Base-by-base conservation (phyloP, 2,797 vertebrate species). In the Octomys mimax region DNA sequence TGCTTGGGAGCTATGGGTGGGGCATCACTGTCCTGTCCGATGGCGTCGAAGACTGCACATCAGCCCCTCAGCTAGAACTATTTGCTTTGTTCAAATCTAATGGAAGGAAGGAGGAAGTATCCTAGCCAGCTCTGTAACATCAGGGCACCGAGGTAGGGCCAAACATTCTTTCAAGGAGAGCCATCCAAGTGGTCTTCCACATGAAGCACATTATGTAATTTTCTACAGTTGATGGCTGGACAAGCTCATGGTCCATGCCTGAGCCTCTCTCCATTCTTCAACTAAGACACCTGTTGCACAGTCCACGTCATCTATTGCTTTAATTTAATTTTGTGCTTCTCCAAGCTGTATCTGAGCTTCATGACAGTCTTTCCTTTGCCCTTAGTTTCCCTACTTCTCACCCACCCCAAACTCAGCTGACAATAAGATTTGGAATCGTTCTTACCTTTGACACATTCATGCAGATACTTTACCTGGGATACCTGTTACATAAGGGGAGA, bases 401-500 rank as follows among this genome's bases (percentile, higher is more conserved):
- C n/a, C n/a, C 7, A 70, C 18, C n/a, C 68, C 36, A 7, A 19
- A 70, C 68, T 70, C 18, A 36, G 4, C 36, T 21, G n/a, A 7
- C 68, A 70, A 36, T 19, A 8, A 36, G 68, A 19, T 70, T 21
- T 70, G n/a, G n/a, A 36, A 70, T 42, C 42, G 96, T 78, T 98
- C 22, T 96, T 96, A 59, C 97, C 97, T 1, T 95, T 95, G 0
- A 68, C 62, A 78, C 96, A 96, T 82, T 97, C 87, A 73, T 97
- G 97, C 46, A 95, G 92, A 61, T 95, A 96, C 91, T 97, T 97
- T 33, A 91, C 61, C 39, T 97, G 94, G 49, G 94, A 93, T 91
- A 94, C 78, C 82, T 96, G 97, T 87, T 96, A 91, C 66, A 71
- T 64, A 36, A 95, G 93, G 66, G 24, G 96, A 77, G 46, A 92